These are phyloP conservation scores for Rhyacichthys aspro DNA, from an alignment of 2,797 vertebrate species.

Conservation along the genomic window DNA sequence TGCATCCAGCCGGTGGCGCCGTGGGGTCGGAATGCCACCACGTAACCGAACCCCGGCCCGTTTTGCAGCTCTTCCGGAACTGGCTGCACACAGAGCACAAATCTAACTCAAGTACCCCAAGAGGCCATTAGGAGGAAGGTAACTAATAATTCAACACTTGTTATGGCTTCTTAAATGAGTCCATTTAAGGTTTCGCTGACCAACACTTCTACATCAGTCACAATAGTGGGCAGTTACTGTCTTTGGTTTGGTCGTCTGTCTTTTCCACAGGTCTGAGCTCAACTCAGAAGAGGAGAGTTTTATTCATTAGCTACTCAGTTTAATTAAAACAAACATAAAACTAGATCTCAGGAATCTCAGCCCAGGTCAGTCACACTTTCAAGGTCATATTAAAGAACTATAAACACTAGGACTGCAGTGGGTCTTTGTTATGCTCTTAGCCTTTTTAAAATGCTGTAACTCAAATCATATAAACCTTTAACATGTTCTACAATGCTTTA, in stretches of 20 bases:
- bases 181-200: not conserved
- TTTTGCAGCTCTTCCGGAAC: constrained; percentile 97
- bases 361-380: too few species aligned
- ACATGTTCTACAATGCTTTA: too few species aligned
- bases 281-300: not conserved
- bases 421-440: too few species aligned
- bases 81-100: constrained; percentile 74
- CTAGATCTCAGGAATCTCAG: too few species aligned
- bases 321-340: too few species aligned
- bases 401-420: too few species aligned
- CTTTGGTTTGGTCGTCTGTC: constrained; percentile 3
- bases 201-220: constrained; percentile 1
- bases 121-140: not conserved
- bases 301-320: not conserved
- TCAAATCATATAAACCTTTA: too few species aligned
- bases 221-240: constrained; percentile 2
- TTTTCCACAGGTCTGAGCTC: too few species aligned
- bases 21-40: constrained; percentile 92
- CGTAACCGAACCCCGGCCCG: constrained; percentile 93
- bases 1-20: constrained; percentile 95
- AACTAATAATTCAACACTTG: not conserved
- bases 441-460: too few species aligned
- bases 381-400: too few species aligned
- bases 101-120: not conserved
- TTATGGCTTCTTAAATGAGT: not conserved